These are phyloP conservation scores for Drosophila lowei DNA, from an alignment of 1,140 invertebrate species.

Conservation along the genomic window DNA sequence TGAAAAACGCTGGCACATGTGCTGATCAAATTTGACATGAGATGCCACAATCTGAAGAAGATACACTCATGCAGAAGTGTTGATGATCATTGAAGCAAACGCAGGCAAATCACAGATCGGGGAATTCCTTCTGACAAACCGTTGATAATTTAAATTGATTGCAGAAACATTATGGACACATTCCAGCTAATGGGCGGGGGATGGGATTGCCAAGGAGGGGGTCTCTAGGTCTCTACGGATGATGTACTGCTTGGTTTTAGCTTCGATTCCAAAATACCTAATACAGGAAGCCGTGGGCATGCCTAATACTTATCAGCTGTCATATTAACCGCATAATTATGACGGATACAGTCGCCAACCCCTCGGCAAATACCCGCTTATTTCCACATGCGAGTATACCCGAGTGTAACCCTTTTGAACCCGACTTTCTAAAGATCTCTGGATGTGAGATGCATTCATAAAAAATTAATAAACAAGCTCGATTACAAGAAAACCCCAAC, in stretches of 20 bases:
- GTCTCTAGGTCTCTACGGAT: slow-evolving; percentile 1
- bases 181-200: slow-evolving; percentile 1
- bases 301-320: slow-evolving; percentile 35
- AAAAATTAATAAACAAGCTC: slow-evolving; percentile 65
- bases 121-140: neutral
- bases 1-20: slow-evolving; percentile 47
- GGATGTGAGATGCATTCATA: slow-evolving; percentile 14
- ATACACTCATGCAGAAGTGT: neutral
- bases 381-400: slow-evolving; percentile 15
- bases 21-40: slow-evolving; percentile 44
- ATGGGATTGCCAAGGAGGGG: neutral
- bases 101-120: neutral
- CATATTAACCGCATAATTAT: slow-evolving; percentile 51
- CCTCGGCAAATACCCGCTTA: slow-evolving; percentile 20
- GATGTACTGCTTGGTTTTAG: neutral
- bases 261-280: slow-evolving; percentile 12
- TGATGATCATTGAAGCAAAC: slow-evolving; percentile 17
- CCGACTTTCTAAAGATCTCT: slow-evolving; percentile 35
- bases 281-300: slow-evolving; percentile 17
- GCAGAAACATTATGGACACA: neutral
- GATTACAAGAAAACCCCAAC: slow-evolving; percentile 46
- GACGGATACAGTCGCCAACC: slow-evolving; percentile 31
- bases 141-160: slow-evolving; percentile 9
- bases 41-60: slow-evolving; percentile 4
- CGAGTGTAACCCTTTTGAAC: slow-evolving; percentile 29